Base-by-base conservation (phyloP, 1,140 invertebrate genomes). In the Chrysomallon squamiferum region DNA sequence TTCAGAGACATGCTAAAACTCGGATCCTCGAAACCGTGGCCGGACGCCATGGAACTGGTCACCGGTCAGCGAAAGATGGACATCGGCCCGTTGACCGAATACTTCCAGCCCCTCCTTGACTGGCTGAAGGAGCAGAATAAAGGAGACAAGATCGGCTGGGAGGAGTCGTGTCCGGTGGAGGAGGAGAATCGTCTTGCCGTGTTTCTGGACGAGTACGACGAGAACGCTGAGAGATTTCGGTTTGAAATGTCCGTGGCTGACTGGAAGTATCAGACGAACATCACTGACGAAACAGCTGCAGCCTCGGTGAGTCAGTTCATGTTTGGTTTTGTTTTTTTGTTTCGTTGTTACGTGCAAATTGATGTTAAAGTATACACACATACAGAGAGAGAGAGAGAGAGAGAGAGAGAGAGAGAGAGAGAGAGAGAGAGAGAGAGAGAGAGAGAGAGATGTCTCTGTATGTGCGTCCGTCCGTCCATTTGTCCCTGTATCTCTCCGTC, bases 21-120 rank as follows among this genome's bases (percentile, higher is more conserved):
- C 85, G 94, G 94, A 43, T 89, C 90, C 0, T 93, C 92, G 0
- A 88, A 88, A 68, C 91, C 92, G 13, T 95, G 94, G 94, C 90
- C 89, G 41, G 91, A 93, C 68, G 92, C 91, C 57, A 89, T 96
- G 88, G 89, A 94, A 82, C 88, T 88, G 33, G 84, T 96, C 22
- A 94, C 93, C 0, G 93, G 93, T 0, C 89, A 91, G 76, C 84
- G 89, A 47, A 87, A 87, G 45, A 92, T 95, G 90, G 88, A 88
- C 50, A 90, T 92, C 3, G 86, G 88, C 62, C 89, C 92, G 3
- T 85, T 88, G 45, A 50, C 86, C 20, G 85, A 87, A 56, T 88
- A 87, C 74, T 84, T 81, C 69, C 72, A 79, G 50, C 87, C 22
- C 1, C 82, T 95, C 0, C 82, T 89, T 35, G 88, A 91, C 20